phyloP scores from a whole-genome alignment of 2,888 invertebrate genomes.

The Biston betularia region DNA sequence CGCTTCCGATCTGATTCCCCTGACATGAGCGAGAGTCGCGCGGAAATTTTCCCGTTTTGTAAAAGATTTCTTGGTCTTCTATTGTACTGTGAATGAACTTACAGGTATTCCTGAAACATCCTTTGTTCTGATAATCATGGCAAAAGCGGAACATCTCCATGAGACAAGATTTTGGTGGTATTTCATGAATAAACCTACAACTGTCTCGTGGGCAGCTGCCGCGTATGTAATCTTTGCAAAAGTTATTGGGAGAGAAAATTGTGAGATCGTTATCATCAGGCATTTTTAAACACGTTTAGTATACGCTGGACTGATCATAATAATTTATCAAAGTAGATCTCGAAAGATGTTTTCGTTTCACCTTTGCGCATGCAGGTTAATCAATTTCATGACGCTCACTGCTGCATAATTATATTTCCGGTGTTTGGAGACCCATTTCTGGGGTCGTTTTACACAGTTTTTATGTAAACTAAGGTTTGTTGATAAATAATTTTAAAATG shows the following conservation, averaged over 20 bases:
- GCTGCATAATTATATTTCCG: background rate
- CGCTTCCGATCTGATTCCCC: conserved; percentile 86
- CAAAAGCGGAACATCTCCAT: conserved; percentile 84
- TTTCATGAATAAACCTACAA: conserved; percentile 77
- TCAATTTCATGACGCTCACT: background rate
- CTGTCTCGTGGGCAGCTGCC: conserved; percentile 85
- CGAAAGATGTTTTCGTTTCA: no score
- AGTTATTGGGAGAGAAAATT: conserved; percentile 55
- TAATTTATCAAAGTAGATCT: conserved; percentile 1
- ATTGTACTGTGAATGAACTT: conserved; percentile 90
- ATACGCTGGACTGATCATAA: conserved; percentile 58
- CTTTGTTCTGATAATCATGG: conserved; percentile 90
- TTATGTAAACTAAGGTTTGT: background rate
- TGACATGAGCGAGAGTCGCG: conserved; percentile 85
- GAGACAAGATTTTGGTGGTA: conserved; percentile 66
- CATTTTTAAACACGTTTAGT: conserved; percentile 57
- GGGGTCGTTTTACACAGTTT: background rate
- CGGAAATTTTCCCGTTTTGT: conserved; percentile 87
- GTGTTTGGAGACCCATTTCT: background rate
- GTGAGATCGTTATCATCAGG: conserved; percentile 63
- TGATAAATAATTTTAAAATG: background rate
- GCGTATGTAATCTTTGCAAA: conserved; percentile 83
- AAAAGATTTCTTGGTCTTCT: conserved; percentile 90
- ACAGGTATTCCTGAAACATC: conserved; percentile 87
- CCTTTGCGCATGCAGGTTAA: conserved; percentile 9